Evolutionary conservation across 2,888 invertebrate species (phyloP).

Genomic region (Acleris sparsana): DNA sequence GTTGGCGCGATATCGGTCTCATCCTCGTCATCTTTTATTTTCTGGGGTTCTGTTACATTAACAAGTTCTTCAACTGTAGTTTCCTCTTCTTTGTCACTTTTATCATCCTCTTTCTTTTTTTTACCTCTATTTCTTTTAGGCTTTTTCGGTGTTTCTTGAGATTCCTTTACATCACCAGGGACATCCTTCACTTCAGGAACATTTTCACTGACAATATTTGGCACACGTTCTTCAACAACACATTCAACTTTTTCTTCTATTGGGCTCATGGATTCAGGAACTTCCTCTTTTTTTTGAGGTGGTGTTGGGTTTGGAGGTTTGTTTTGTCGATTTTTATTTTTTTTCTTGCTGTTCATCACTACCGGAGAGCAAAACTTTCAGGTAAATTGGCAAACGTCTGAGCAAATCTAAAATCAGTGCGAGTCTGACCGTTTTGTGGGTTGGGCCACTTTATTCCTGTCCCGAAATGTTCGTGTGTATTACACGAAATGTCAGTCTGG

Average conservation of each 20-base stretch:
- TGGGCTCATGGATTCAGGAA: slow-evolving; percentile 12
- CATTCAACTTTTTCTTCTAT: slow-evolving; percentile 42
- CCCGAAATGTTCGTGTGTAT: slow-evolving; percentile 62
- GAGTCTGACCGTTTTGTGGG: slow-evolving; percentile 70
- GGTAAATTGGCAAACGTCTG: slow-evolving; percentile 49
- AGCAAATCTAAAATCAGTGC: slow-evolving; percentile 67
- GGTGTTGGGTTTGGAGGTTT: slow-evolving; percentile 53
- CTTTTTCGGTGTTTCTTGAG: slow-evolving; percentile 65
- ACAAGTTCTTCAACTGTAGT: slow-evolving; percentile 30
- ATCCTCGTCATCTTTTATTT: slow-evolving; percentile 29
- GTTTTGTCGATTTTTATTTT: slow-evolving; percentile 64
- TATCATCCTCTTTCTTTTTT: slow-evolving; percentile 60
- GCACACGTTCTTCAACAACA: slow-evolving; percentile 47
- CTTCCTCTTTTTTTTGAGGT: slow-evolving; percentile 44
- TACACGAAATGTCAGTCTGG: slow-evolving; percentile 68
- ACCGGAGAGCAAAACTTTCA: slow-evolving; percentile 29
- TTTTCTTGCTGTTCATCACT: slow-evolving; percentile 72
- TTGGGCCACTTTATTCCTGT: slow-evolving; percentile 67
- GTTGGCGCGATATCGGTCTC: slow-evolving; percentile 48
- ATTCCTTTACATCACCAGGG: slow-evolving; percentile 37
- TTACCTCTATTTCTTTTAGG: slow-evolving; percentile 76
- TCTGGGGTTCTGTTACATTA: slow-evolving; percentile 14
- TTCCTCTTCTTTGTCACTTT: slow-evolving; percentile 43
- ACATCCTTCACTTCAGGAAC: slow-evolving; percentile 29
- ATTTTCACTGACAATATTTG: slow-evolving; percentile 50